A percentile compares a stretch with the other conserved stretches of the same genome.
Conservation (phyloP, 1,140 invertebrate genomes). For the Zaprionus gabonicus region DNA sequence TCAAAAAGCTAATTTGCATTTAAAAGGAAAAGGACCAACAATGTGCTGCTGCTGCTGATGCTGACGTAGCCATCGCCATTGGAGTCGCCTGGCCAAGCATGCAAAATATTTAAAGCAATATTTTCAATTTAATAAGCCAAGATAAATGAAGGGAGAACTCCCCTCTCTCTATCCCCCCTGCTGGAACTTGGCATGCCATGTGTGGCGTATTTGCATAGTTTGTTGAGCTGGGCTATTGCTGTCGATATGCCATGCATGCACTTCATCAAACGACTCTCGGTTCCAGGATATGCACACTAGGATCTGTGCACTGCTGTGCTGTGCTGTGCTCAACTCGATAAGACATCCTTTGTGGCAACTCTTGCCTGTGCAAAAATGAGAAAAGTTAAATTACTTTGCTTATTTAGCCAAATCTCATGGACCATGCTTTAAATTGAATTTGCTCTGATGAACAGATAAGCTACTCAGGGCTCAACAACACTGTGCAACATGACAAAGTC, state of each 20-base stretch:
- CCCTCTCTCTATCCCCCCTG: neutral
- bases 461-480: neutral
- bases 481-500: neutral
- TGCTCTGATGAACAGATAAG: conserved; percentile 29
- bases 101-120: conserved; percentile 70
- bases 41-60: conserved; percentile 31
- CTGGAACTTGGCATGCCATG: conserved; percentile 27
- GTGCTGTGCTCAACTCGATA: conserved; percentile 55
- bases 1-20: conserved; percentile 83
- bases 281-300: neutral
- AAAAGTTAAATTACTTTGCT: conserved; percentile 79
- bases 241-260: conserved; percentile 74
- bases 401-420: conserved; percentile 51
- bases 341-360: conserved; percentile 55
- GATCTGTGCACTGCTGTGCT: conserved; percentile 29
- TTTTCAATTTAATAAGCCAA: conserved; percentile 82
- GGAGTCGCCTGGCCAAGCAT: conserved; percentile 39
- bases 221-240: conserved; percentile 61
- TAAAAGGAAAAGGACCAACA: conserved; percentile 69
- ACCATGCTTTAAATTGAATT: conserved; percentile 48
- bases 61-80: conserved; percentile 18
- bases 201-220: conserved; percentile 73
- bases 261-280: conserved; percentile 69
- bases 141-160: conserved; percentile 63
- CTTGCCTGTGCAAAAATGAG: conserved; percentile 55